Base-by-base conservation (phyloP, 2,113 vertebrate species). In the Pseudorasbora parva region DNA sequence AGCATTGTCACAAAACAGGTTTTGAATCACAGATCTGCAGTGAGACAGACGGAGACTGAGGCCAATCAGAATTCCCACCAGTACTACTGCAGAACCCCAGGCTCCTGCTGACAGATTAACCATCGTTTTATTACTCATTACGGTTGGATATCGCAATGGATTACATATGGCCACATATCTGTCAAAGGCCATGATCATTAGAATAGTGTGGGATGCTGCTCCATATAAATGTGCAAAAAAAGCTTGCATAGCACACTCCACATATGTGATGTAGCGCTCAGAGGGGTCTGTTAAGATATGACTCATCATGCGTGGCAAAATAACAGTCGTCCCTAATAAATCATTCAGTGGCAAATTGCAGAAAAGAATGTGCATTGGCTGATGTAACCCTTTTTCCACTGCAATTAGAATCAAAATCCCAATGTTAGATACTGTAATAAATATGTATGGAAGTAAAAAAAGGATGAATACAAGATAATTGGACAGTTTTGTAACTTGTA, bases 361-460 rank as follows among this genome's bases (percentile, higher is more conserved):
- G 78, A 89, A 88, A 2, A 93, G 87, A 54, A 93, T 82, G 21
- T 91, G 91, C 92, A 93, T 93, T 49, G 92, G 92, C 81, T 91
- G 85, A 9, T 92, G 92, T 27, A 93, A 89, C 60, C 78, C 89
- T 25, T 66, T 88, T 14, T 92, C 82, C 8, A 66, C 2, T 1
- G 7, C 37, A 56, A 91, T 91, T 71, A 89, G 66, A 3, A 86
- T 2, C 51, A 91, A 19, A 23, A 92, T 64, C 60, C 86, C 59
- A 0, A 91, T 2, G 73, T 93, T 93, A 6, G 85, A 87, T 15
- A 88, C 23, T 45, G 90, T 41, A 43, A 59, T 86, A 47, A 92
- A 88, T 73, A 90, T 21, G 4, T 90, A 92, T 1, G 86, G 12
- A 66, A 92, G 2, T 23, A 93, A 71, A 54, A 92, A 66, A 49